Base-by-base conservation (phyloP, 2,888 invertebrate genomes). In the Chrysopilus asiliformis region DNA sequence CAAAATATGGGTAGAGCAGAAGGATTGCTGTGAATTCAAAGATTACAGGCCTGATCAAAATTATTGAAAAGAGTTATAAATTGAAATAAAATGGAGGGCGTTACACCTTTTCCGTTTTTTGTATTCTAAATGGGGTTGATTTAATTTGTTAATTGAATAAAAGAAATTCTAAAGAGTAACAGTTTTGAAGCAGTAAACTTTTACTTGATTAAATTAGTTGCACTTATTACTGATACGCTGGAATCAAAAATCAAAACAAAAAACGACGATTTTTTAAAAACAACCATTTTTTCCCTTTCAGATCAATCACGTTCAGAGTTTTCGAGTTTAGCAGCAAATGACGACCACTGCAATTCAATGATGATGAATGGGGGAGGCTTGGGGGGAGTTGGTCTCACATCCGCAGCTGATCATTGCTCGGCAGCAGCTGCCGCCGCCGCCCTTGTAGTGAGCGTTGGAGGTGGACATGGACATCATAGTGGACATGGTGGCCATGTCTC, bases 371-470 rank as follows among this genome's bases (percentile, higher is more conserved):
- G n/a, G n/a, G n/a, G n/a, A n/a, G 43, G 39, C n/a, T 44, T 38
- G 15, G 47, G 41, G 49, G 53, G 53, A 15, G 25, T 36, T 8
- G 36, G 36, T 14, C 42, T 39, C 17, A 44, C 53, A 1, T 53
- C 37, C 12, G 29, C 39, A 13, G 30, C 39, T 13, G 42, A 42
- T 13, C 42, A 39, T 38, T 38, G 38, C 25, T 34, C 38, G 17
- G 42, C 42, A n/a, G 53, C 53, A 19, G 54, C 56, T 30, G 53
- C 53, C 9, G 52, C 52, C 17, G 53, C 53, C 5, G 53, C 53
- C 17, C 58, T 22, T 45, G 43, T 34, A 47, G n/a, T 33, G 19
- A 44, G 41, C 15, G 34, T 27, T 34, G 35, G 37, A 32, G 36
- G 37, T 28, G 9, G 9, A n/a, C n/a, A n/a, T n/a, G n/a, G n/a